Base-by-base conservation (phyloP, 2,888 invertebrate species). In the Chironomus tentans region DNA sequence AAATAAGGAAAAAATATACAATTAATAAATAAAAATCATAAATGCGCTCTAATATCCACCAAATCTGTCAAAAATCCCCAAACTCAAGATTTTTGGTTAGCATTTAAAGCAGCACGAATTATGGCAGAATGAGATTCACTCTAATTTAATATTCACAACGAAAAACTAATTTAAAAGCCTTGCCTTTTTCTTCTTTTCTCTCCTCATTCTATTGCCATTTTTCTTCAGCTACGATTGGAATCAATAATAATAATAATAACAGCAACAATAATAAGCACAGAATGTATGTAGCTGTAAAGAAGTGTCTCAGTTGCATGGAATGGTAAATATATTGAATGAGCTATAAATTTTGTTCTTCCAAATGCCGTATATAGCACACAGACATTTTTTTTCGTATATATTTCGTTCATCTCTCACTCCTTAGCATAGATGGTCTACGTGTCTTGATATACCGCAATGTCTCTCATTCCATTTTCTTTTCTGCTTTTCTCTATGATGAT, bases 81-180 rank as follows among this genome's bases (percentile, higher is more conserved):
- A 38, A 7, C 38, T 50, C 2, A 5, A 50, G 6, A 3, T 50
- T 50, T n/a, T 50, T 50, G 4, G 13, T 50, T 50, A 50, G 15
- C 6, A 50, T 12, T 62, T 62, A 12, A 18, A 62, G 21, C 0
- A 22, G 12, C 18, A 22, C n/a, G 22, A 22, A 62, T 38, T 38
- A 38, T 38, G 21, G 28, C 61, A 15, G 47, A 38, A 62, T 72
- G 46, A 62, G 13, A 38, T 72, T 62, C 61, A 50, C 62, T 62
- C 72, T 62, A 72, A 72, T 72, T 72, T 72, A 72, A 72, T 72
- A 72, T 72, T 72, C 72, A 38, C 50, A 38, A 72, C 61, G 72
- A 62, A 72, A 72, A 72, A 72, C 72, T 72, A 72, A 72, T 72
- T 72, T 62, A 72, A 62, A 62, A 72, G 62, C 72, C 61, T 13